Conservation (phyloP, 2,113 vertebrate genomes). For the Euleptes europaea region DNA sequence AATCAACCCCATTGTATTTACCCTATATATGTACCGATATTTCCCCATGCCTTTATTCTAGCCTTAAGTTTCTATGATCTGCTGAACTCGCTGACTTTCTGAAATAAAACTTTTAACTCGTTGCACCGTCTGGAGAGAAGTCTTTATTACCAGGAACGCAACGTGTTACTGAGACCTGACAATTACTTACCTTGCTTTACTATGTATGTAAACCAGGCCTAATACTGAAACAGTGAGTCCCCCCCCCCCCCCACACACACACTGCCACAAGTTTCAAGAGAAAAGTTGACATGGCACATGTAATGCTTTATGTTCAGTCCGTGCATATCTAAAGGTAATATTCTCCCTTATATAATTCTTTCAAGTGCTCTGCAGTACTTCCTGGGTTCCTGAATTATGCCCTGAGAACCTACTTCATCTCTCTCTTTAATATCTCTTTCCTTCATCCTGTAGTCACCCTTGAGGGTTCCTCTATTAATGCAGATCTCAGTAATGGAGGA, state of each 20-base stretch:
- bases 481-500: neutral
- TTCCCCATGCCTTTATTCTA: too few species aligned
- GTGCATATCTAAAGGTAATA: neutral
- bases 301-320: neutral
- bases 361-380: slow-evolving; percentile 1
- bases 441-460: neutral
- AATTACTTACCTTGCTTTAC: too few species aligned
- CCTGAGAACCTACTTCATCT: neutral
- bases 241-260: too few species aligned
- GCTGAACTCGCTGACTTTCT: too few species aligned
- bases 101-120: too few species aligned
- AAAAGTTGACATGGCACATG: neutral
- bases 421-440: slow-evolving; percentile 1
- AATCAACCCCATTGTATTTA: too few species aligned
- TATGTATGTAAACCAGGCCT: too few species aligned
- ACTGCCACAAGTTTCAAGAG: neutral
- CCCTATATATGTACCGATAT: too few species aligned
- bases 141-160: too few species aligned
- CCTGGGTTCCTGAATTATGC: neutral
- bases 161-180: too few species aligned
- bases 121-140: too few species aligned
- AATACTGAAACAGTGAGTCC: neutral
- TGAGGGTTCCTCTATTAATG: neutral
- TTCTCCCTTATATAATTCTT: neutral
- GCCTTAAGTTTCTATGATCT: too few species aligned